Conservation (phyloP, 2,888 invertebrate species). For the Nycteola revayana region DNA sequence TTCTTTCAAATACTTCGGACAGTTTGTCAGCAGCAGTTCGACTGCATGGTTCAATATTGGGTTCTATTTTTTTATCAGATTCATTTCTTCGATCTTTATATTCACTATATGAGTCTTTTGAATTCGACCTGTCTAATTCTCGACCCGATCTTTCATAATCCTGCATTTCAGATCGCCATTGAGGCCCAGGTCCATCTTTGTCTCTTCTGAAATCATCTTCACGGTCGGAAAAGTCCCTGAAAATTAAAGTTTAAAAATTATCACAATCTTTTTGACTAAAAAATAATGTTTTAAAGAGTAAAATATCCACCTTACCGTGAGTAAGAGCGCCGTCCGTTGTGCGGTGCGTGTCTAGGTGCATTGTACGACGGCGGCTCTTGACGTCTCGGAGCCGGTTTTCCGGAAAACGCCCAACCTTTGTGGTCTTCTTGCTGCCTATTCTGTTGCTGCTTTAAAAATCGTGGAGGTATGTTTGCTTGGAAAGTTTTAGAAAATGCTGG, state of each 20-base stretch:
- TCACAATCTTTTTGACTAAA: no score
- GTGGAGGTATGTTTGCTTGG: slow-evolving; percentile 92
- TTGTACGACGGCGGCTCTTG: slow-evolving; percentile 67
- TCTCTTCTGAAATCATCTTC: slow-evolving; percentile 74
- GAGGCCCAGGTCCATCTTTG: slow-evolving; percentile 68
- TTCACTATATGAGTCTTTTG: slow-evolving; percentile 74
- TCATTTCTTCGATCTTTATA: slow-evolving; percentile 78
- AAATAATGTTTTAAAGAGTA: no score
- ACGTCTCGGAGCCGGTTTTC: slow-evolving; percentile 62
- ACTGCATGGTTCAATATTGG: slow-evolving; percentile 56
- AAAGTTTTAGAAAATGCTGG: slow-evolving; percentile 88
- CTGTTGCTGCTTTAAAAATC: slow-evolving; percentile 90
- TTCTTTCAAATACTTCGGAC: slow-evolving; percentile 75
- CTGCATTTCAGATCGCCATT: slow-evolving; percentile 78
- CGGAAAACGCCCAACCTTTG: slow-evolving; percentile 70
- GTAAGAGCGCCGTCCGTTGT: slow-evolving; percentile 71
- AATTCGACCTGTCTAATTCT: slow-evolving; percentile 72
- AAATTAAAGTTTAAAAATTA: slow-evolving; percentile 23
- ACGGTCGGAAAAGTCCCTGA: slow-evolving; percentile 73
- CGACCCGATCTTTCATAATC: slow-evolving; percentile 69
- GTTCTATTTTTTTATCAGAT: slow-evolving; percentile 67
- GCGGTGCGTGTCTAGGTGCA: slow-evolving; percentile 63
- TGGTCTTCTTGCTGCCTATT: slow-evolving; percentile 74
- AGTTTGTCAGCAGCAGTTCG: slow-evolving; percentile 74
- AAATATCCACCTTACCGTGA: slow-evolving; percentile 52